Base-by-base conservation (phyloP, 2,113 vertebrate species). In the Chroicocephalus ridibundus region DNA sequence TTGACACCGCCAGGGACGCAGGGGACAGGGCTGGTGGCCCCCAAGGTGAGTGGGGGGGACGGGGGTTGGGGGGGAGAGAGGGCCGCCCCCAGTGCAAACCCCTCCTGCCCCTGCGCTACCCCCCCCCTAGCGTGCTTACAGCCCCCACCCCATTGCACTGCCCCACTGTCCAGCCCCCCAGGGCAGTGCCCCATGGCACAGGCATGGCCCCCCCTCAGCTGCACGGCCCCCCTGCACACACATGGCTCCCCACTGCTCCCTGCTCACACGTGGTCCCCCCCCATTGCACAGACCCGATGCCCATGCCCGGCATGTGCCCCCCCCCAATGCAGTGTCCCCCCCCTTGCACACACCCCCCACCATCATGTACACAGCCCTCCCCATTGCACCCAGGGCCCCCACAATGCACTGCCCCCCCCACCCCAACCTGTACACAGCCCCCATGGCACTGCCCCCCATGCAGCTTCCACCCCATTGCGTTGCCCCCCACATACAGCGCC, bases 1-100 rank as follows among this genome's bases (percentile, higher is more conserved):
- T 26, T 0, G 1, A 47, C 29, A 46, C 46, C 4, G 0, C 0
- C 36, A 6, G 65, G 38, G 85, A 68, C 77, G 3, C 5, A 4
- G 46, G 58, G 49, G 25, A 66, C 55, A 15, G 57, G 79, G 47
- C 75, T 31, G 1, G 2, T 3, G 34, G 25, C 24, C 10, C 13
- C 16, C 34, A 3, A 8, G 34, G 81, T 51, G 54, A 94, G 62
- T 22, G 19, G 11, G 34, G 80, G 24, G 3, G 3, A 2, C 25
- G 3, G 49, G 36, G 58, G 22, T 2, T 34, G 32, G 22, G 29
- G 12, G 12, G 34, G n/a, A 27, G 24, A 80, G 27, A 44, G 25
- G 46, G 55, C 34, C 47, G 54, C 17, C 21, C 52, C 83, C 18
- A 13, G 0, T 6, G 54, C 20, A 9, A 26, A 5, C n/a, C 11